These are phyloP conservation scores for Pterophyllum scalare DNA, from an alignment of 2,113 vertebrate species.

Conservation along the genomic window DNA sequence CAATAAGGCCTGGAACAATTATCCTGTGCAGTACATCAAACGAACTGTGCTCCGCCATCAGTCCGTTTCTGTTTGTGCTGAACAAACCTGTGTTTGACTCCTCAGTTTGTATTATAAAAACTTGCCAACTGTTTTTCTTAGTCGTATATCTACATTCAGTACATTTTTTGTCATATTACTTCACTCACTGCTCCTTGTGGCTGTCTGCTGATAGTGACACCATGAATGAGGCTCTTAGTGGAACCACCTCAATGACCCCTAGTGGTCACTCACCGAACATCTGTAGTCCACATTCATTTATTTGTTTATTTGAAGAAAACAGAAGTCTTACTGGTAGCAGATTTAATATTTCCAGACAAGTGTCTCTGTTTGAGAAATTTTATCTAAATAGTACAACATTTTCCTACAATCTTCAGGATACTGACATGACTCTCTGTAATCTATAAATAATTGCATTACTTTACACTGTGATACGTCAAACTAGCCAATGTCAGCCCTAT, in stretches of 20 bases:
- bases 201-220: not conserved
- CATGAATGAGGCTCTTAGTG: not conserved
- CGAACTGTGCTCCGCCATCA: not conserved
- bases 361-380: not conserved
- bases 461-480: slow-evolving; percentile 13
- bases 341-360: not conserved
- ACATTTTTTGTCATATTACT: not conserved
- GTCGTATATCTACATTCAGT: not conserved
- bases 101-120: not conserved
- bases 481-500: not conserved
- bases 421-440: not conserved
- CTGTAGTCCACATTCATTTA: not conserved
- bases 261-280: slow-evolving; percentile 39
- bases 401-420: not conserved
- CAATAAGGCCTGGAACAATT: not conserved
- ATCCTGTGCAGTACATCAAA: not conserved
- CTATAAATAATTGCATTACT: not conserved
- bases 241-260: slow-evolving; percentile 61
- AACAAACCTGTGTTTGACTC: not conserved
- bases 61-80: slow-evolving; percentile 1
- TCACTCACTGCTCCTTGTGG: not conserved
- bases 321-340: not conserved
- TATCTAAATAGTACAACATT: too few species aligned
- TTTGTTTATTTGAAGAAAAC: not conserved
- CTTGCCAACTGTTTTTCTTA: not conserved